phyloP scores from a whole-genome alignment of 2,888 invertebrate genomes.

The Drosophila incognita region DNA sequence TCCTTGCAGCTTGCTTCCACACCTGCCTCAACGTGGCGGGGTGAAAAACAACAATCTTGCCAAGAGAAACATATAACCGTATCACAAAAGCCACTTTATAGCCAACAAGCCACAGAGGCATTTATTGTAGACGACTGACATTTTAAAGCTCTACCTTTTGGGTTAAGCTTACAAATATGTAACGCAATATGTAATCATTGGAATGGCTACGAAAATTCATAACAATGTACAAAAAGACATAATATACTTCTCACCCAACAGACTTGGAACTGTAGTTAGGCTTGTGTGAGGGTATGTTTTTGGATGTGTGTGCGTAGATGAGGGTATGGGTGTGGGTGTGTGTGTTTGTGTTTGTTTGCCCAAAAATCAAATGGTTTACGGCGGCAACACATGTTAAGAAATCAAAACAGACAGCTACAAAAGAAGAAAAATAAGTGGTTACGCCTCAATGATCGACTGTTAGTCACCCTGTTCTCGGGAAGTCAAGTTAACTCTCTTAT shows the following conservation, averaged over 20 bases:
- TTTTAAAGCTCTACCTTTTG: conserved; percentile 48
- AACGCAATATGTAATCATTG: conserved; percentile 53
- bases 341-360: conserved; percentile 9
- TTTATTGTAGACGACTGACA: conserved; percentile 28
- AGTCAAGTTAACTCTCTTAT: neutral
- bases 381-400: conserved; percentile 65
- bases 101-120: conserved; percentile 22
- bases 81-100: conserved; percentile 57
- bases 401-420: conserved; percentile 49
- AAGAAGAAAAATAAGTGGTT: neutral
- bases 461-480: conserved; percentile 1
- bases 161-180: conserved; percentile 45
- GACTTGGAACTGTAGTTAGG: conserved; percentile 14
- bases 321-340: neutral
- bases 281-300: neutral
- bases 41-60: neutral
- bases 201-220: conserved; percentile 59
- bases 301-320: neutral
- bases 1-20: neutral
- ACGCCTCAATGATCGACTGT: neutral
- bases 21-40: neutral
- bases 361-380: conserved; percentile 68
- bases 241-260: conserved; percentile 35
- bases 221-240: conserved; percentile 46
- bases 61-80: conserved; percentile 9